These are phyloP conservation scores for Bombyx mori DNA, from an alignment of 1,140 invertebrate species.

Conservation along the genomic window ASM3026992v2 NC_085128.1:5666501-5667000, in stretches of 20 bases:
- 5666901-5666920: constrained; percentile 31
- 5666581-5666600: constrained; percentile 16
- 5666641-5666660: constrained; percentile 31
- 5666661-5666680: constrained; percentile 6
- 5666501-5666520: too few species aligned
- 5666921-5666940: constrained; percentile 19
- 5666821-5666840: constrained; percentile 33
- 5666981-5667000: not conserved
- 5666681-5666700: constrained; percentile 21
- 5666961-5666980: constrained; percentile 5
- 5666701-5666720: constrained; percentile 5
- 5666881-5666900: constrained; percentile 23
- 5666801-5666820: constrained; percentile 36
- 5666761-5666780: constrained; percentile 28
- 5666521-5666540: too few species aligned
- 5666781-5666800: constrained; percentile 34
- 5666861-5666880: constrained; percentile 12
- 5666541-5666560: too few species aligned
- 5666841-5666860: constrained; percentile 17
- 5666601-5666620: constrained; percentile 60
- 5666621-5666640: constrained; percentile 28
- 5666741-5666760: constrained; percentile 13
- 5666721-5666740: not conserved
- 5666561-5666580: constrained; percentile 33
- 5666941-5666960: constrained; percentile 20